These are phyloP conservation scores for Cepaea hortensis DNA, from an alignment of 2,888 invertebrate species.

Conservation along the genomic window DNA sequence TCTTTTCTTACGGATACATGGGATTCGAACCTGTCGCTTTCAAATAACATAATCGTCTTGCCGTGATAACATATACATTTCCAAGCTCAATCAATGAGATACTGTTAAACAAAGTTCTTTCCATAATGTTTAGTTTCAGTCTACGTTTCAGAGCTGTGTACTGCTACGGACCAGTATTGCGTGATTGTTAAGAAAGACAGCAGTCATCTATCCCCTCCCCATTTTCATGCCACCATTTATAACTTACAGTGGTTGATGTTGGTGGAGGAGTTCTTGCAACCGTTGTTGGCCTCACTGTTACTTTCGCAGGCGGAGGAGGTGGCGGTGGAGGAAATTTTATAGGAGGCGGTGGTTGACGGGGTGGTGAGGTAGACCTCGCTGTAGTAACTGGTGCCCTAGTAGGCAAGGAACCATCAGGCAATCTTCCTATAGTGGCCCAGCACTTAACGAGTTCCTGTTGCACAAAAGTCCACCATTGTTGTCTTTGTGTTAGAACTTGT, in stretches of 20 bases:
- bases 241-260: not conserved
- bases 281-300: not conserved
- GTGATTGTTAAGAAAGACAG: not conserved
- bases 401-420: constrained; percentile 33
- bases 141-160: too few species aligned
- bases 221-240: not conserved
- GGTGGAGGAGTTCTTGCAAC: not conserved
- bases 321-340: not conserved
- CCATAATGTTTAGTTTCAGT: too few species aligned
- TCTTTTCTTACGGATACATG: too few species aligned
- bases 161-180: too few species aligned
- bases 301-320: not conserved
- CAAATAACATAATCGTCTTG: too few species aligned
- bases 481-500: constrained; percentile 19
- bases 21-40: too few species aligned
- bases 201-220: not conserved
- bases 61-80: too few species aligned
- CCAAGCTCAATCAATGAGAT: too few species aligned
- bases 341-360: not conserved
- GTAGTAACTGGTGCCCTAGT: not conserved
- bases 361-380: not conserved
- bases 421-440: constrained; percentile 22
- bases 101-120: too few species aligned
- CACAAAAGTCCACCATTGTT: constrained; percentile 23
- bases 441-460: constrained; percentile 19